A percentile compares a stretch with the other conserved stretches of the same genome.
Conservation (phyloP, 2,888 invertebrate genomes). For the Amphipyra berbera region DNA sequence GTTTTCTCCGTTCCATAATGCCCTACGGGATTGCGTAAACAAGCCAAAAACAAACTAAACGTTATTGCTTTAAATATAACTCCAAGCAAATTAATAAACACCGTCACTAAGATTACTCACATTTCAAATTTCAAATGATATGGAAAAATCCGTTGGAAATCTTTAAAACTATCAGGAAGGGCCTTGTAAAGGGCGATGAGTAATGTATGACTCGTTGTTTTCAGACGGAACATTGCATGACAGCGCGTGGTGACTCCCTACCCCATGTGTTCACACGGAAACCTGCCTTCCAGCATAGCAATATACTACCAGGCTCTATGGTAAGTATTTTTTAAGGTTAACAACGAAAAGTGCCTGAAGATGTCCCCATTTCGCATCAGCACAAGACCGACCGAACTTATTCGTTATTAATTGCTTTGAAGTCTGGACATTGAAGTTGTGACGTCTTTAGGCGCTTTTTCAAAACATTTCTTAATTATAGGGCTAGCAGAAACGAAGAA, state of each 20-base stretch:
- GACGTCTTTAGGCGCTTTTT: no score
- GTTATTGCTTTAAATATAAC: no score
- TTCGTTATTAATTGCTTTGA: no score
- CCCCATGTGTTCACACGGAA: conserved; percentile 82
- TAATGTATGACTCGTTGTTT: conserved; percentile 66
- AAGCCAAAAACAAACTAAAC: no score
- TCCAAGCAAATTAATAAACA: background rate
- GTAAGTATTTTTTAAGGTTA: conserved; percentile 57
- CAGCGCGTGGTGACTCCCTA: conserved; percentile 57
- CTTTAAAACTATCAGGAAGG: conserved; percentile 32
- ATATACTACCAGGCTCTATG: conserved; percentile 64
- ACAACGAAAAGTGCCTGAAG: background rate
- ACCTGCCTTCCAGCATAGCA: conserved; percentile 70
- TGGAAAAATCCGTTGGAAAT: conserved; percentile 32
- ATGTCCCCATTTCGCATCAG: background rate
- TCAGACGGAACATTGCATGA: conserved; percentile 71
- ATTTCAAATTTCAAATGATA: conserved; percentile 2
- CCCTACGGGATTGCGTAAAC: no score
- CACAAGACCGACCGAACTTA: no score
- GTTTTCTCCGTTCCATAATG: background rate
- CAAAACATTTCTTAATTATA: no score
- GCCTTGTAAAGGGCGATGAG: conserved; percentile 34
- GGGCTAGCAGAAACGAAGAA: no score
- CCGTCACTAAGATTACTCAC: conserved; percentile 11
- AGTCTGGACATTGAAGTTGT: no score